These are phyloP conservation scores for Apamea anceps DNA, from an alignment of 2,888 invertebrate species.

Conservation along the genomic window DNA sequence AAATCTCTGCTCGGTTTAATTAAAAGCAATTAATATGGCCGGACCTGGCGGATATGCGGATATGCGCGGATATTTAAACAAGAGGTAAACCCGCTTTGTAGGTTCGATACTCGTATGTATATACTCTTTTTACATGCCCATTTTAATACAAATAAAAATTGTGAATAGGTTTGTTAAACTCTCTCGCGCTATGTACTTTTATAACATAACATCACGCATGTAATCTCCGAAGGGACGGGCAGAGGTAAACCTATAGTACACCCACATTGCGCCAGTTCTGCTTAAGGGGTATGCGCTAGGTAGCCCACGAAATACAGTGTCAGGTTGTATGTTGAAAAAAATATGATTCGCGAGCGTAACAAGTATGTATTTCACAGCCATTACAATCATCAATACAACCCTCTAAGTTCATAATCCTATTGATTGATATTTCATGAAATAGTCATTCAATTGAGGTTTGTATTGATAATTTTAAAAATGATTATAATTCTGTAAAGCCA, in stretches of 20 bases:
- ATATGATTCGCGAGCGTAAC: no score
- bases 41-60: conserved; percentile 21
- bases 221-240: neutral
- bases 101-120: neutral
- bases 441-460: no score
- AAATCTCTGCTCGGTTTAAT: conserved; percentile 49
- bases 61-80: conserved; percentile 27
- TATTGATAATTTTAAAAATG: no score
- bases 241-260: neutral
- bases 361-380: no score
- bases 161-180: neutral
- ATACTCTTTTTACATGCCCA: neutral
- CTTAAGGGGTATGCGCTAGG: no score
- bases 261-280: neutral
- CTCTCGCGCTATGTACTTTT: neutral
- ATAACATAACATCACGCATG: neutral
- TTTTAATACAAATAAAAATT: neutral
- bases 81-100: conserved; percentile 17
- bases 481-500: no score
- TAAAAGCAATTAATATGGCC: conserved; percentile 55
- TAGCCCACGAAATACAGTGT: no score
- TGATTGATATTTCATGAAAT: no score
- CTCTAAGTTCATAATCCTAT: no score
- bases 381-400: no score
- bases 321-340: no score